A percentile compares a stretch with the other conserved stretches of the same genome.
Conservation (phyloP, 35 echinoderm and acorn worm genomes). For the Lytechinus pictus region DNA sequence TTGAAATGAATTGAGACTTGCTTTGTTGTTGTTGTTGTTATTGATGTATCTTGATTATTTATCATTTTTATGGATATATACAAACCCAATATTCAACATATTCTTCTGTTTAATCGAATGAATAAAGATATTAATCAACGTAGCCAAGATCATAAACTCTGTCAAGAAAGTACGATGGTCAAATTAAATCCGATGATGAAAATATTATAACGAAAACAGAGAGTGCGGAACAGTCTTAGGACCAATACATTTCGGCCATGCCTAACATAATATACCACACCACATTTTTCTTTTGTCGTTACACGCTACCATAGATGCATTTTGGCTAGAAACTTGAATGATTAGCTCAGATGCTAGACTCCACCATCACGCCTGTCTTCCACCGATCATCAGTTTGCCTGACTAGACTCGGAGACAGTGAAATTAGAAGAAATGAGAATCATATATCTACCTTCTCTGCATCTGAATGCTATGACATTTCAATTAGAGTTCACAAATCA, state of each 20-base stretch:
- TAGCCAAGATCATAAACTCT: background rate
- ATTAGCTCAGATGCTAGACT: background rate
- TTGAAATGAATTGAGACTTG: too few relatives aligned
- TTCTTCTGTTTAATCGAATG: too few relatives aligned
- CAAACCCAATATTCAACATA: too few relatives aligned
- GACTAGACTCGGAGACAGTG: background rate
- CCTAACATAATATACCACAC: background rate
- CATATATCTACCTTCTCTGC: background rate
- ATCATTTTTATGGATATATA: too few relatives aligned
- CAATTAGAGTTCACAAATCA: background rate
- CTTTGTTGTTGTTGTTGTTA: too few relatives aligned
- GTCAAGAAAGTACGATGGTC: background rate
- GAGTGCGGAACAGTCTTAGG: background rate
- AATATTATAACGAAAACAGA: background rate
- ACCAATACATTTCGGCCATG: background rate
- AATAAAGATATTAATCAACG: too few relatives aligned
- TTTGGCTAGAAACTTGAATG: background rate
- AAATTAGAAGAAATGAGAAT: conserved; percentile 15
- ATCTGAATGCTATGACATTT: background rate
- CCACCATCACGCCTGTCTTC: background rate
- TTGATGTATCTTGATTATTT: too few relatives aligned
- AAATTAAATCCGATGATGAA: background rate
- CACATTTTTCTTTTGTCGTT: background rate
- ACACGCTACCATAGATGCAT: background rate
- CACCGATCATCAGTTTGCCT: background rate